Evolutionary conservation across 2,888 invertebrate species (phyloP), one percentile per base, ranked within the genome.

Genomic region (Microplitis manilae): DNA sequence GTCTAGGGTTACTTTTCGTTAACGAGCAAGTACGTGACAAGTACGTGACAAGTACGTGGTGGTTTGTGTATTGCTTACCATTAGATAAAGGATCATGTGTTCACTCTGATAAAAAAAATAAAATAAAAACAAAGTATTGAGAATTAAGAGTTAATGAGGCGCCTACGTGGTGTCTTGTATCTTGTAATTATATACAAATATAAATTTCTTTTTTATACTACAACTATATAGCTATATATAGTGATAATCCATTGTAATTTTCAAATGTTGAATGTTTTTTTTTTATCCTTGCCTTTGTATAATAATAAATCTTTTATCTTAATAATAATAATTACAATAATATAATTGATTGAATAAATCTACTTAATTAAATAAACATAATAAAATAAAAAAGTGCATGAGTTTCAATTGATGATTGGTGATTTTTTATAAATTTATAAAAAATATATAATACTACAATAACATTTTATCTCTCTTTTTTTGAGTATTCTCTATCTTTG

Each of bases 61-160:
- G 80, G 78, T 79, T 71, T 73, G 64, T 79, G 77, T 72, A 60
- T 40, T 62, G 7, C 61, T 38, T 61, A 71, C 38, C 8, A 39
- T 60, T 17, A 71, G 15, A 71, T 6, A 61, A 38, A n/a, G 50
- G 68, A 69, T 6, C 8, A 69, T 17, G 13, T 7, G 15, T 15
- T n/a, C n/a, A 30, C 30, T 4, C 30, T 30, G 30, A 30, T 30
- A 30, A 20, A 20, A 39, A 20, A 20, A 20, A 50, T 50, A 50
- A 30, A 68, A 40, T 68, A 30, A 61, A 71, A 30, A 38, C 38
- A n/a, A 71, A 61, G 41, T 61, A 17, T 64, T 62, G 15, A 15
- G 64, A 20, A 39, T 39, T 40, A 82, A 80, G 84, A 85, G 85
- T 86, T 86, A 85, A 87, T 85, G 85, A 86, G 85, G 83, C 86